These are phyloP conservation scores for Anomalospiza imberbis DNA, from an alignment of 2,797 vertebrate genomes.

Conservation along the genomic window DNA sequence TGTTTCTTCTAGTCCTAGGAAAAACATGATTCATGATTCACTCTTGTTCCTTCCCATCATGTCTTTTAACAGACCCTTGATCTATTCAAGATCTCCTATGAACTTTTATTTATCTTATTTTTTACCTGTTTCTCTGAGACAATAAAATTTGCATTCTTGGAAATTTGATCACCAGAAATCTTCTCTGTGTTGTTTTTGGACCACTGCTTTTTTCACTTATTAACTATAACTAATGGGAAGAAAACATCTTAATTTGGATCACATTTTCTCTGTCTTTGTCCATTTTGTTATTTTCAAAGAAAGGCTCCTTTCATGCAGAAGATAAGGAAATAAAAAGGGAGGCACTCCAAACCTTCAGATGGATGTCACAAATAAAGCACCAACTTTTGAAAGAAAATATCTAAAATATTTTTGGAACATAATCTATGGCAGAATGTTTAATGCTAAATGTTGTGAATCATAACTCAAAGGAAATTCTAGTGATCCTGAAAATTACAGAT, in stretches of 20 bases:
- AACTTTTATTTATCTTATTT: not conserved
- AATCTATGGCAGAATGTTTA: not conserved
- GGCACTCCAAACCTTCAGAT: not conserved
- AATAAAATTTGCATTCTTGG: not conserved
- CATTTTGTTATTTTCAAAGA: not conserved
- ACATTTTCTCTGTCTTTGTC: not conserved
- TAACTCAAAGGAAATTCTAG: not conserved
- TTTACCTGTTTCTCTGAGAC: not conserved
- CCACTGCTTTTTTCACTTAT: not conserved
- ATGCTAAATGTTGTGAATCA: not conserved
- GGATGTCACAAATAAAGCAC: fast-evolving
- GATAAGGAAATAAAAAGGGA: not conserved
- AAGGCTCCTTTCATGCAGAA: not conserved
- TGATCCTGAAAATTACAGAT: not conserved
- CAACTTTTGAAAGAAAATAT: not conserved
- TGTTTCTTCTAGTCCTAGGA: not conserved
- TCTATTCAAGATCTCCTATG: not conserved
- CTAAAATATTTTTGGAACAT: not conserved
- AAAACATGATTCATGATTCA: not conserved
- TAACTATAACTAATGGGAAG: not conserved
- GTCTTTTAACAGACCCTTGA: not conserved
- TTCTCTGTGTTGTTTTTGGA: not conserved
- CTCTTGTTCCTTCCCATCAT: not conserved
- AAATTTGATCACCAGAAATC: not conserved
- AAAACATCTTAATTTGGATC: not conserved